Percentiles rank a stretch among this genome's conserved stretches.
Conservation (phyloP, 2,797 vertebrate genomes). For the Atherinosoma microstoma region DNA sequence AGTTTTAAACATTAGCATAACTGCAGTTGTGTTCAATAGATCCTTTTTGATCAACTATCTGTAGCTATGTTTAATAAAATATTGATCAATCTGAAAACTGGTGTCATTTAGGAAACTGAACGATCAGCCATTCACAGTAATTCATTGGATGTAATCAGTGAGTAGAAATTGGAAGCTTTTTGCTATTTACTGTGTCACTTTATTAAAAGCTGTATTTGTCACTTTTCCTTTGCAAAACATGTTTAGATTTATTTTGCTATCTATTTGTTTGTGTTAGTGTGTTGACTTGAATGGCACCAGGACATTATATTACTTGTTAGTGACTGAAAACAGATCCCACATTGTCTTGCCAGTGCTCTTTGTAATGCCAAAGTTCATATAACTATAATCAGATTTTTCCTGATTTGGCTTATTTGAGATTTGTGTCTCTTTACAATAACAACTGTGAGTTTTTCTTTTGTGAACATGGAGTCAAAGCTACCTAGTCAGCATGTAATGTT, state of each 20-base stretch:
- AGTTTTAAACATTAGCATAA: background rate
- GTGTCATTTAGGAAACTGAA: background rate
- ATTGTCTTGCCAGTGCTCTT: background rate
- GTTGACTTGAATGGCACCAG: background rate
- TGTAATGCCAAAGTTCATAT: background rate
- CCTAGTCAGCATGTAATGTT: background rate
- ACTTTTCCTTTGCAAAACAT: background rate
- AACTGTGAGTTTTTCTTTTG: background rate
- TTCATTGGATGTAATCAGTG: too few relatives aligned
- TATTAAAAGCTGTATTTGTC: background rate
- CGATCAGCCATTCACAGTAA: too few relatives aligned
- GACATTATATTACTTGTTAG: background rate
- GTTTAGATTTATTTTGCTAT: background rate
- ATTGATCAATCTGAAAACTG: slow-evolving; percentile 6
- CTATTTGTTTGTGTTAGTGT: background rate
- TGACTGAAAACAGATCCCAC: background rate
- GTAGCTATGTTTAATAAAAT: background rate
- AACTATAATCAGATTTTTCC: background rate
- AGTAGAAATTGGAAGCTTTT: too few relatives aligned
- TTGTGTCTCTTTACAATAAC: background rate
- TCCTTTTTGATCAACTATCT: background rate
- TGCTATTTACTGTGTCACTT: background rate
- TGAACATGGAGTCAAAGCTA: background rate
- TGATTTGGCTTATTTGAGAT: background rate
- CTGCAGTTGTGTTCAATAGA: background rate